phyloP scores from a whole-genome alignment of 2,113 vertebrate species.

The Cnemophilus loriae region DNA sequence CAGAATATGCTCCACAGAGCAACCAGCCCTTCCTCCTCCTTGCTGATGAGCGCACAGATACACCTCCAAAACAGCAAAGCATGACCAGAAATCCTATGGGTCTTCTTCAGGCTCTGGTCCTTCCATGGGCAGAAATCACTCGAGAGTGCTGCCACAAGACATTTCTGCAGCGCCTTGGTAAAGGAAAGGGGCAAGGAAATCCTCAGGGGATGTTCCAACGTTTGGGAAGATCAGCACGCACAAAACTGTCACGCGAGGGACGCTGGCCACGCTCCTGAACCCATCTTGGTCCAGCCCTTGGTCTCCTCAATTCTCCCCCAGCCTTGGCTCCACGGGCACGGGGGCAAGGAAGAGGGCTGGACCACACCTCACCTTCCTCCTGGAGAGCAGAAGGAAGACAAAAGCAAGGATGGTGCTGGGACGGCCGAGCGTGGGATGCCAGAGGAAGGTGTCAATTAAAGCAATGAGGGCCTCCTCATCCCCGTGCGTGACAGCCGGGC shows the following conservation, averaged over 20 bases:
- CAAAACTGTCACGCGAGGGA: accelerated
- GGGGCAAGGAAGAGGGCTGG: neutral
- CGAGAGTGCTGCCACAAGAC: neutral
- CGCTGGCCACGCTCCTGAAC: accelerated
- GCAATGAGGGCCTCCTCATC: conserved; percentile 74
- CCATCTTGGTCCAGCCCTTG: neutral
- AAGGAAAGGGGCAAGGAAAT: neutral
- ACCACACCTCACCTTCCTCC: neutral
- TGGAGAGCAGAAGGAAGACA: neutral
- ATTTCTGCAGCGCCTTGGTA: neutral
- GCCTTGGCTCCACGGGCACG: accelerated
- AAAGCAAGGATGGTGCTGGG: conserved; percentile 46
- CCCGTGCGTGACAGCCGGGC: conserved; percentile 80
- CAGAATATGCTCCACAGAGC: neutral
- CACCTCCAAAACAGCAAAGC: neutral
- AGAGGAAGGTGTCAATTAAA: conserved; percentile 91
- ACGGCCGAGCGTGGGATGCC: neutral
- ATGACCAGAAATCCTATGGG: neutral
- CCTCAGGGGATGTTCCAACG: neutral
- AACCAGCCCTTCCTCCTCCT: neutral
- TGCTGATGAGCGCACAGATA: accelerated
- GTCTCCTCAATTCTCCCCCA: neutral
- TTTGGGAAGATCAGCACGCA: neutral
- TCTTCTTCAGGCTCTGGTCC: neutral
- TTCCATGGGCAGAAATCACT: neutral